These are phyloP conservation scores for Chelidonichthys spinosus DNA, from an alignment of 2,797 vertebrate genomes.

Conservation along the genomic window DNA sequence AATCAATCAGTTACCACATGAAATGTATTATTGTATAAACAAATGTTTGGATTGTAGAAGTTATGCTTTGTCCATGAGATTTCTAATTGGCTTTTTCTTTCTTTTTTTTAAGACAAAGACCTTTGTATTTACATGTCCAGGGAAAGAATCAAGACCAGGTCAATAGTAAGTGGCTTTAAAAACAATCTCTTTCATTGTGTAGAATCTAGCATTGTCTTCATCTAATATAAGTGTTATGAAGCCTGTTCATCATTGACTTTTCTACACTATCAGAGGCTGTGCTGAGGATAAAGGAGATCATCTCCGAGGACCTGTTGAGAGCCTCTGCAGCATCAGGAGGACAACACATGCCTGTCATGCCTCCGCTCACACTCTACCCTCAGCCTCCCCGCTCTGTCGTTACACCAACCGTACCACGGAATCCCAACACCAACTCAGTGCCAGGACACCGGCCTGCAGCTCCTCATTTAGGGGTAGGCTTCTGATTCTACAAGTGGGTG, in stretches of 20 bases:
- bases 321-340: conserved; percentile 78
- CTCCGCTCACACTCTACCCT: conserved; percentile 83
- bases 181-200: neutral
- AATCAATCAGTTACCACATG: neutral
- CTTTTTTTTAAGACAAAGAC: conserved; percentile 82
- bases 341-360: conserved; percentile 77
- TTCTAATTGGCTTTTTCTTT: conserved; percentile 25
- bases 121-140: conserved; percentile 86
- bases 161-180: conserved; percentile 82
- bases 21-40: rapidly evolving
- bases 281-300: conserved; percentile 85
- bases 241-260: conserved; percentile 6
- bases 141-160: conserved; percentile 85
- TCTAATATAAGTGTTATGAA: conserved; percentile 5
- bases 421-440: conserved; percentile 52
- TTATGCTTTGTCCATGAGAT: conserved; percentile 25
- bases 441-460: conserved; percentile 81
- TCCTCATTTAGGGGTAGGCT: conserved; percentile 83
- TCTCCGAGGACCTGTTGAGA: conserved; percentile 83
- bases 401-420: conserved; percentile 64
- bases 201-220: neutral
- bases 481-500: neutral
- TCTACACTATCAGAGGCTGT: conserved; percentile 80
- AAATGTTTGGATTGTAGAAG: neutral
- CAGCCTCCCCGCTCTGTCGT: conserved; percentile 77